phyloP scores from a whole-genome alignment of 2,888 invertebrate genomes.

The Priocnemis perturbator region DNA sequence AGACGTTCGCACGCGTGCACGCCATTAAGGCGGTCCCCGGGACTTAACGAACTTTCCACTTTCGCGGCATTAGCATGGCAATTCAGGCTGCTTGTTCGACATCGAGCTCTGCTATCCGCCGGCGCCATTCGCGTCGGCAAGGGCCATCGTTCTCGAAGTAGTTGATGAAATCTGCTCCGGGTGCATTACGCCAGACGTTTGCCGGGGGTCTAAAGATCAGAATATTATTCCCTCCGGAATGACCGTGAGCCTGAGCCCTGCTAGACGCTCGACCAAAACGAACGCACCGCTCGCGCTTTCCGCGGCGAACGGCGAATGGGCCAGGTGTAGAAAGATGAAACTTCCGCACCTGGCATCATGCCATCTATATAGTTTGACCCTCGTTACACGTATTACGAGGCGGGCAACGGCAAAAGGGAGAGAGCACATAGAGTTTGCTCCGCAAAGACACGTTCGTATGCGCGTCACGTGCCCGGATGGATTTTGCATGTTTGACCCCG shows the following conservation, averaged over 20 bases:
- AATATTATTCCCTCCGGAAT: constrained; percentile 15
- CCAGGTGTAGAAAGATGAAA: too few species aligned
- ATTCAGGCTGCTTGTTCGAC: constrained; percentile 4
- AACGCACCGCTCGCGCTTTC: too few species aligned
- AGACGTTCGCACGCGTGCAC: too few species aligned
- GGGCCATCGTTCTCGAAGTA: background rate
- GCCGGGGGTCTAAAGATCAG: too few species aligned
- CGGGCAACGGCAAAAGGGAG: constrained; percentile 19
- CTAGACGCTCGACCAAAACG: too few species aligned
- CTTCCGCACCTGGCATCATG: constrained; percentile 39
- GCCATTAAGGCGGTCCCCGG: constrained; percentile 12
- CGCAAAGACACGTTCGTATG: constrained; percentile 46
- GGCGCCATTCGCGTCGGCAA: too few species aligned
- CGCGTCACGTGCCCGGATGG: constrained; percentile 61
- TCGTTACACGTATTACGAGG: constrained; percentile 48
- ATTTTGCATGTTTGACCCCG: constrained; percentile 68
- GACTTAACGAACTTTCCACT: constrained; percentile 21
- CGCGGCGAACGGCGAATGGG: too few species aligned
- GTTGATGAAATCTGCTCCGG: too few species aligned
- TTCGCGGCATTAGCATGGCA: constrained; percentile 21
- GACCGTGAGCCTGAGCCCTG: too few species aligned
- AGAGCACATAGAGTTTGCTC: constrained; percentile 35
- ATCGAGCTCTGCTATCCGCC: background rate
- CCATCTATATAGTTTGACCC: constrained; percentile 38
- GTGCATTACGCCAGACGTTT: too few species aligned